These are phyloP conservation scores for Diplosoma virens DNA, from an alignment of 23 tunicate genomes.

Conservation along the genomic window DNA sequence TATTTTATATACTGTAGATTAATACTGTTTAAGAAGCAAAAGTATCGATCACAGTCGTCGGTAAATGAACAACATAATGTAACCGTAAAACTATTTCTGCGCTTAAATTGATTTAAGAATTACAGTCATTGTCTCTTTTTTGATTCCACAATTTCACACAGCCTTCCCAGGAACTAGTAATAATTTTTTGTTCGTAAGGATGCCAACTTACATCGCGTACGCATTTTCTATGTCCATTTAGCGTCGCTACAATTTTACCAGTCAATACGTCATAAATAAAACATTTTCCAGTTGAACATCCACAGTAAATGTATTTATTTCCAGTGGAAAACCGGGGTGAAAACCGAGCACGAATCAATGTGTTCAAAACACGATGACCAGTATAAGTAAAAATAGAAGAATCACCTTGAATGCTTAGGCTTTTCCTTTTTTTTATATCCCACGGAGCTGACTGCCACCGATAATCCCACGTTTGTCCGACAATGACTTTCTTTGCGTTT, in stretches of 20 bases:
- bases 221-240: constrained; percentile 37
- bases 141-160: constrained; percentile 9
- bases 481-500: constrained; percentile 24
- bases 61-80: too few relatives aligned
- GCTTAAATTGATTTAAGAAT: too few relatives aligned
- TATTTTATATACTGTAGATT: too few relatives aligned
- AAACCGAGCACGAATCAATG: constrained; percentile 77
- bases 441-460: constrained; percentile 67
- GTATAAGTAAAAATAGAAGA: constrained; percentile 52
- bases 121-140: too few relatives aligned
- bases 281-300: constrained; percentile 54
- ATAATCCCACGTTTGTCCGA: constrained; percentile 71
- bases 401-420: constrained; percentile 51
- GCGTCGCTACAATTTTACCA: constrained; percentile 54
- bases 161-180: constrained; percentile 45
- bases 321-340: constrained; percentile 69
- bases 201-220: constrained; percentile 84
- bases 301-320: constrained; percentile 62
- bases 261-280: constrained; percentile 67
- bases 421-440: neutral
- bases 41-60: too few relatives aligned
- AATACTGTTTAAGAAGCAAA: too few relatives aligned
- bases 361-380: constrained; percentile 57
- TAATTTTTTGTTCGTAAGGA: constrained; percentile 53
- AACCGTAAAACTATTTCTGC: too few relatives aligned